phyloP scores from a whole-genome alignment of 1,140 invertebrate genomes.

The Penaeus indicus region DNA sequence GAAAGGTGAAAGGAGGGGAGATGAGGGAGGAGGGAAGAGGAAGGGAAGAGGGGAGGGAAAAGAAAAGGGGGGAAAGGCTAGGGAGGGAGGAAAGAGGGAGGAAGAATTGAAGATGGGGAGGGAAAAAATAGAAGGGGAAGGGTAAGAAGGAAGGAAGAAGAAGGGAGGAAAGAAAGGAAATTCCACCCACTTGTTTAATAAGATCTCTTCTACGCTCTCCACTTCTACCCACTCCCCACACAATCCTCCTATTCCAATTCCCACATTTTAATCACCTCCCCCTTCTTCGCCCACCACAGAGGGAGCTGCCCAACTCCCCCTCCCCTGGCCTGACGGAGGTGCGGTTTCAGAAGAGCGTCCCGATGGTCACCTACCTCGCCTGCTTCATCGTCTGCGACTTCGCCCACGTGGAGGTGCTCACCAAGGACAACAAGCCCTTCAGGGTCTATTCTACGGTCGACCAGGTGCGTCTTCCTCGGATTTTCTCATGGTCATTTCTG shows the following conservation, averaged over 20 bases:
- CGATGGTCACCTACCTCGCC: slow-evolving; percentile 93
- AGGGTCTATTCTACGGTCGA: slow-evolving; percentile 81
- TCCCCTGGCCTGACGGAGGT: slow-evolving; percentile 70
- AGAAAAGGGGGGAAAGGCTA: too few species aligned
- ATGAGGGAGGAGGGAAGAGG: too few species aligned
- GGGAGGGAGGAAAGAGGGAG: too few species aligned
- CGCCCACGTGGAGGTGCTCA: slow-evolving; percentile 69
- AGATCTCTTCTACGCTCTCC: too few species aligned
- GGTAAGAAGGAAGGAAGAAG: neutral
- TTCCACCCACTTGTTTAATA: too few species aligned
- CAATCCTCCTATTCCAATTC: neutral
- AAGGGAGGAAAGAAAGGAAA: neutral
- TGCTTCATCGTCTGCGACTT: slow-evolving; percentile 95
- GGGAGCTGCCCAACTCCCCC: slow-evolving; percentile 41
- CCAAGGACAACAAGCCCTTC: slow-evolving; percentile 73
- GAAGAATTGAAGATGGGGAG: too few species aligned
- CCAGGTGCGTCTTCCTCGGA: slow-evolving; percentile 72
- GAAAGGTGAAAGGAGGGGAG: too few species aligned
- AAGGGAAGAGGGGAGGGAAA: too few species aligned
- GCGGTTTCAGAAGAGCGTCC: slow-evolving; percentile 83
- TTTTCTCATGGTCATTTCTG: neutral
- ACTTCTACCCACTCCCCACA: too few species aligned
- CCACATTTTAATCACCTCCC: neutral
- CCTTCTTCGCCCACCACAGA: slow-evolving; percentile 20
- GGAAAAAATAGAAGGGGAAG: neutral